phyloP scores from a whole-genome alignment of 2,888 invertebrate genomes.

The Atrina japonica region DNA sequence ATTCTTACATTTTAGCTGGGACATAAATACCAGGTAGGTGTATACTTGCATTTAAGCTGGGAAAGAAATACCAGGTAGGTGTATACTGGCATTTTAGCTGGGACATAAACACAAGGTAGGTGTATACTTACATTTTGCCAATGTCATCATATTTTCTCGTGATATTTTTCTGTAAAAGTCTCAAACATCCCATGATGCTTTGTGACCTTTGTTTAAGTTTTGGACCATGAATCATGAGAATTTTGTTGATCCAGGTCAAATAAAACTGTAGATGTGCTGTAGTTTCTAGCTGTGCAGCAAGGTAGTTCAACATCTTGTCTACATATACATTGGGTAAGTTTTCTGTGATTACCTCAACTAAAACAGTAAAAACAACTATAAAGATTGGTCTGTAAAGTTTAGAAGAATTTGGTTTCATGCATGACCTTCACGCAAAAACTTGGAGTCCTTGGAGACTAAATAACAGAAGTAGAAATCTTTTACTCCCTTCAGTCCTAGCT shows the following conservation, averaged over 20 bases:
- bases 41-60: no score
- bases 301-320: slow-evolving; percentile 87
- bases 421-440: no score
- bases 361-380: slow-evolving; percentile 54
- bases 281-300: slow-evolving; percentile 87
- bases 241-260: slow-evolving; percentile 87
- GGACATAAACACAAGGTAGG: no score
- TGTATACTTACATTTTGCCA: slow-evolving; percentile 90
- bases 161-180: slow-evolving; percentile 85
- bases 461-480: no score
- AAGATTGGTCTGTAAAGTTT: neutral
- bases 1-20: no score
- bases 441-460: neutral
- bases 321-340: slow-evolving; percentile 88
- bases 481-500: no score
- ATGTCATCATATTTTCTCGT: slow-evolving; percentile 90
- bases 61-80: no score
- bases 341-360: slow-evolving; percentile 89
- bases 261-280: slow-evolving; percentile 94
- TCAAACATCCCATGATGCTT: slow-evolving; percentile 85
- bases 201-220: slow-evolving; percentile 82
- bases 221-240: slow-evolving; percentile 86
- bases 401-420: neutral
- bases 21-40: no score
- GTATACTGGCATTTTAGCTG: no score